Percentiles rank a stretch among this genome's conserved stretches.
These are phyloP conservation scores for Ennomos quercinarius DNA, from an alignment of 2,888 invertebrate species.

Conservation along the genomic window DNA sequence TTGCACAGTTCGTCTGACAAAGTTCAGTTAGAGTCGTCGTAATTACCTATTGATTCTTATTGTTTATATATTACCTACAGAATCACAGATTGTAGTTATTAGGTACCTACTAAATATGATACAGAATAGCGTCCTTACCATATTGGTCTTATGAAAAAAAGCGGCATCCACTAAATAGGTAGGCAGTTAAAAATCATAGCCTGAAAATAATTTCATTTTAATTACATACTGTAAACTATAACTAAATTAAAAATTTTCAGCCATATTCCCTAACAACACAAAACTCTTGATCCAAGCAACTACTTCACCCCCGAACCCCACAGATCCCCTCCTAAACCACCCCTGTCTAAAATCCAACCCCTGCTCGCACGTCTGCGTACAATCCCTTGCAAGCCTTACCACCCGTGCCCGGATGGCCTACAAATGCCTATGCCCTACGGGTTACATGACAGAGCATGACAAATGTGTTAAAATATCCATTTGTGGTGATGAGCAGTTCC, in stretches of 20 bases:
- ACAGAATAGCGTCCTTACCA: too few relatives aligned
- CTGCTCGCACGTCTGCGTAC: slow-evolving; percentile 91
- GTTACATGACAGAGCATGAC: slow-evolving; percentile 81
- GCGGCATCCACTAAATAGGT: too few relatives aligned
- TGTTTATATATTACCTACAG: too few relatives aligned
- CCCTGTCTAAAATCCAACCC: slow-evolving; percentile 87
- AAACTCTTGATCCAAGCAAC: slow-evolving; percentile 65
- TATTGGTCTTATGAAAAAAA: too few relatives aligned
- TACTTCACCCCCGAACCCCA: slow-evolving; percentile 39
- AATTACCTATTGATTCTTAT: too few relatives aligned
- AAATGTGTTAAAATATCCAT: slow-evolving; percentile 83
- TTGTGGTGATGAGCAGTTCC: slow-evolving; percentile 80
- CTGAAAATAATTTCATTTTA: too few relatives aligned
- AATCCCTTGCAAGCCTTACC: slow-evolving; percentile 50
- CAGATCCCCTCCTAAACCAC: slow-evolving; percentile 66
- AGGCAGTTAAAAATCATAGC: too few relatives aligned
- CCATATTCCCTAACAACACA: slow-evolving; percentile 78
- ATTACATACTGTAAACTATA: too few relatives aligned
- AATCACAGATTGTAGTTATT: too few relatives aligned
- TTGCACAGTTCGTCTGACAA: too few relatives aligned
- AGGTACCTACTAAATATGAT: too few relatives aligned
- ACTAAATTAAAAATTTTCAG: slow-evolving; percentile 56
- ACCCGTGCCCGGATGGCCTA: slow-evolving; percentile 46
- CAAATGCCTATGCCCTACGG: slow-evolving; percentile 88
- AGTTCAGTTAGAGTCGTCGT: too few relatives aligned